Conservation (phyloP, 1,140 invertebrate species). For the Tetramorium simillimum region DNA sequence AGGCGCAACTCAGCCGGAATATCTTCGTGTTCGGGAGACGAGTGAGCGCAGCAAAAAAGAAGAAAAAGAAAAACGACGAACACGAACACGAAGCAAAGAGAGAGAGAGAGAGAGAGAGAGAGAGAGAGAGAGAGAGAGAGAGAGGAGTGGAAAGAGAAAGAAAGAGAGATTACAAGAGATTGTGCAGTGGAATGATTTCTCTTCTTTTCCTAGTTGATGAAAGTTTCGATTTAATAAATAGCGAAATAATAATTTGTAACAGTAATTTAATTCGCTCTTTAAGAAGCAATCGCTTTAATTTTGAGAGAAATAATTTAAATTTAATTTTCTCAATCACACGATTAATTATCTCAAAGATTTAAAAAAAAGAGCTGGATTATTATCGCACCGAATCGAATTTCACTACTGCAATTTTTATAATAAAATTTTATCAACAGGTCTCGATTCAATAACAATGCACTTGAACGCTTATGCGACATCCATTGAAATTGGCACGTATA, state of each 20-base stretch:
- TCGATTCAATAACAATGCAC: background rate
- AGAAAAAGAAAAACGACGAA: constrained; percentile 5
- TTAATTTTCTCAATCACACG: background rate
- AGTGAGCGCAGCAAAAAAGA: background rate
- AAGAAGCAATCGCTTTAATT: background rate
- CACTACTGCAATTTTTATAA: background rate
- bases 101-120: too few relatives aligned
- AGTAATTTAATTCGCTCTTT: background rate
- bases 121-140: background rate
- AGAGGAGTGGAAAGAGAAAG: too few relatives aligned
- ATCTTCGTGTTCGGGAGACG: constrained; percentile 74
- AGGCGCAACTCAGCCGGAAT: constrained; percentile 83
- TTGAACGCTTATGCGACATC: background rate
- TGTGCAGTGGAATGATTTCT: background rate
- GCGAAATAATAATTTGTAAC: background rate
- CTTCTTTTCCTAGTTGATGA: background rate
- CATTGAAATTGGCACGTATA: background rate
- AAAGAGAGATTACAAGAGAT: background rate
- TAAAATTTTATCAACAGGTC: background rate
- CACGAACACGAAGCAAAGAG: background rate
- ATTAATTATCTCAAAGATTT: background rate
- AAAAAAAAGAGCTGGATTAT: background rate
- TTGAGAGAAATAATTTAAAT: background rate
- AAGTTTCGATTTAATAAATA: background rate
- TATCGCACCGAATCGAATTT: background rate